These are phyloP conservation scores for Takifugu ocellatus DNA, from an alignment of 2,797 vertebrate genomes.

Conservation along the genomic window DNA sequence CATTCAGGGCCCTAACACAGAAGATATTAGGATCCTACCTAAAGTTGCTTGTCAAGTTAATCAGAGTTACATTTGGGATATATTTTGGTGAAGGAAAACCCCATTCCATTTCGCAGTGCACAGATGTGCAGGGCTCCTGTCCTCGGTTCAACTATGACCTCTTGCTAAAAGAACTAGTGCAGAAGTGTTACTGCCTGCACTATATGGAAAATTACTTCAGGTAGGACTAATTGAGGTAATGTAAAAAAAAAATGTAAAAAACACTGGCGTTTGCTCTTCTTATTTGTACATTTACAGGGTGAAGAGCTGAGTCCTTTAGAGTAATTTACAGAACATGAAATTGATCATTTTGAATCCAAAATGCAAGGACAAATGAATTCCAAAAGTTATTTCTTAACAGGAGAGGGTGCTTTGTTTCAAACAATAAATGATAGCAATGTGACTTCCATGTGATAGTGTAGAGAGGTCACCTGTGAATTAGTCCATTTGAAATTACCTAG, in stretches of 20 bases:
- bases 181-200: constrained; percentile 16
- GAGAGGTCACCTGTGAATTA: too few relatives aligned
- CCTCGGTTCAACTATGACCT: constrained; percentile 37
- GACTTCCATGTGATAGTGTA: too few relatives aligned
- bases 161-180: constrained; percentile 39
- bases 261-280: constrained; percentile 20
- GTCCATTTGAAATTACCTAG: too few relatives aligned
- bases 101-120: constrained; percentile 26
- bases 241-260: constrained; percentile 37
- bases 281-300: constrained; percentile 3
- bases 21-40: constrained; percentile 2
- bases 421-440: too few relatives aligned
- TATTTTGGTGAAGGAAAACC: constrained; percentile 18
- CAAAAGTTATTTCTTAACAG: too few relatives aligned
- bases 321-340: neutral
- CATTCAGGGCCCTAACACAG: neutral
- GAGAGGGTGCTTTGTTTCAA: too few relatives aligned
- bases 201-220: constrained; percentile 28
- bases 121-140: constrained; percentile 38
- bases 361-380: too few relatives aligned
- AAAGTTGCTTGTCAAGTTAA: constrained; percentile 29
- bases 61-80: constrained; percentile 21
- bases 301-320: constrained; percentile 6
- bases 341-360: too few relatives aligned
- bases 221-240: constrained; percentile 25